A percentile compares a stretch with the other conserved stretches of the same genome.
Evolutionary conservation across 2,113 vertebrate species (phyloP).

Genomic region (Hippocampus guttulatus): DNA sequence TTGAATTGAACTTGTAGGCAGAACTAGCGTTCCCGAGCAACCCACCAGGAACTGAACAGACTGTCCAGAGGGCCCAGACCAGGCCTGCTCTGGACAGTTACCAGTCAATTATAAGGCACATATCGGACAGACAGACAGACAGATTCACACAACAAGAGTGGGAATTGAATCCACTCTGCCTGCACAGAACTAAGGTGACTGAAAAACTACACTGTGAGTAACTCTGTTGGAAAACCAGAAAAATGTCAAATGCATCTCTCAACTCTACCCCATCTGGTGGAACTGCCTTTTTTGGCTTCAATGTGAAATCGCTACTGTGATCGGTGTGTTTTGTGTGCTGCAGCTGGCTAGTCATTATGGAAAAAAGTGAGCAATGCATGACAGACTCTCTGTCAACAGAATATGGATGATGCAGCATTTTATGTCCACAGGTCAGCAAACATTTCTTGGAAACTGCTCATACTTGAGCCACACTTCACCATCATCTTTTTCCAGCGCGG

Average conservation of each 20-base stretch:
- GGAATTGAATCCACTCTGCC: no score
- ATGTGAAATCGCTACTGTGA: slow-evolving; percentile 44
- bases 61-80: no score
- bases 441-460: slow-evolving; percentile 34
- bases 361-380: slow-evolving; percentile 48
- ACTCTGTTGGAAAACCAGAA: neutral
- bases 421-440: slow-evolving; percentile 17
- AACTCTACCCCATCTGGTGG: neutral
- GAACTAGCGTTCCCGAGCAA: no score
- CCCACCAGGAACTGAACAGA: no score
- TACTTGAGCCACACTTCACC: slow-evolving; percentile 10
- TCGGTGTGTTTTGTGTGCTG: slow-evolving; percentile 41
- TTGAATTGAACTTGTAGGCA: no score
- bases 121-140: neutral
- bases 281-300: neutral
- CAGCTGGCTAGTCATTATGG: slow-evolving; percentile 37
- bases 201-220: neutral
- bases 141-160: neutral
- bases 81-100: no score
- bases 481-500: slow-evolving; percentile 1
- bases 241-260: neutral
- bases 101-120: neutral
- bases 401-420: slow-evolving; percentile 34
- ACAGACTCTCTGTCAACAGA: slow-evolving; percentile 47
- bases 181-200: no score